These are phyloP conservation scores for Zygaena filipendulae DNA, from an alignment of 2,888 invertebrate species.

Conservation along the genomic window DNA sequence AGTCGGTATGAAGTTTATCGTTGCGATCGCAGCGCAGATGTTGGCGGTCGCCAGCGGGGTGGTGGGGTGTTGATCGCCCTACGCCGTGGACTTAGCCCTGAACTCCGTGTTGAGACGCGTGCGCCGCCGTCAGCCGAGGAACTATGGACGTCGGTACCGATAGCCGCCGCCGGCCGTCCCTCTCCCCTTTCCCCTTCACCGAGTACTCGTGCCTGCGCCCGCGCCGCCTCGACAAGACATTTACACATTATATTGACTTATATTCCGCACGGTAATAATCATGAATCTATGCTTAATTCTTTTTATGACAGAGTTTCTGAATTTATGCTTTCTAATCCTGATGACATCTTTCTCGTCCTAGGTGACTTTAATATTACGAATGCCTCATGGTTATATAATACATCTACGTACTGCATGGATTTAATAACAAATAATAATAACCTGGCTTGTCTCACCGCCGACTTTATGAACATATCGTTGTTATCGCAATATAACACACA, in stretches of 20 bases:
- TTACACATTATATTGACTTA: conserved; percentile 5
- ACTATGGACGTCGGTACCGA: conserved; percentile 5
- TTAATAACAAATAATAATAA: too few relatives aligned
- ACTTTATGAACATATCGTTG: too few relatives aligned
- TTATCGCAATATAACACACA: too few relatives aligned
- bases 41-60: too few relatives aligned
- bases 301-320: conserved; percentile 6
- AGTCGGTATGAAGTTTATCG: conserved; percentile 4
- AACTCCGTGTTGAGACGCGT: conserved; percentile 1
- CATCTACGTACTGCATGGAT: too few relatives aligned
- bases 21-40: too few relatives aligned
- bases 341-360: conserved; percentile 5
- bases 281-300: conserved; percentile 4
- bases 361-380: conserved; percentile 12
- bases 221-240: not conserved
- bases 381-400: too few relatives aligned
- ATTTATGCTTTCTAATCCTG: conserved; percentile 3
- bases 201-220: not conserved
- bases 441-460: too few relatives aligned
- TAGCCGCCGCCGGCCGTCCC: not conserved
- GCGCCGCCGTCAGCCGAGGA: conserved; percentile 4
- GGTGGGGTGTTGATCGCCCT: conserved; percentile 6
- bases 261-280: conserved; percentile 8
- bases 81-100: conserved; percentile 1
- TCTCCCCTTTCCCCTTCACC: conserved; percentile 1